phyloP scores from a whole-genome alignment of 2,888 invertebrate species.

The Ischnura elegans region DNA sequence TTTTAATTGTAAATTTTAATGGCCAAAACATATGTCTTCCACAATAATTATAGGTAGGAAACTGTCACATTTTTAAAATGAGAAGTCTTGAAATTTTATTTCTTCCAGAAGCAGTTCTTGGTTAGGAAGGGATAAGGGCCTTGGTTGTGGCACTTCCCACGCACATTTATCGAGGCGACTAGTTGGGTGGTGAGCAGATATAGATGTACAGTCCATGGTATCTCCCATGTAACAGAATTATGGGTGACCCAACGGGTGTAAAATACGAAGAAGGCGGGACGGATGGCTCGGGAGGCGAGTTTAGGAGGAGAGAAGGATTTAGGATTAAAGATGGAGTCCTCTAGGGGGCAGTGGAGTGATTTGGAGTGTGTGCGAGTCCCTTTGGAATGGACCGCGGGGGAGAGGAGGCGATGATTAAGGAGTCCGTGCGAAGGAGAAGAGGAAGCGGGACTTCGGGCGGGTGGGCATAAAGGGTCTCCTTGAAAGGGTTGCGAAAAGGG shows the following conservation, averaged over 20 bases:
- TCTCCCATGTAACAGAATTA: no score
- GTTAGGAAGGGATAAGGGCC: no score
- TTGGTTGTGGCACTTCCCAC: no score
- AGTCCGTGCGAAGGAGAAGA: background rate
- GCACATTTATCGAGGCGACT: no score
- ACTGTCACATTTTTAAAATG: no score
- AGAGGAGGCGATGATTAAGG: background rate
- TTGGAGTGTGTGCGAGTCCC: background rate
- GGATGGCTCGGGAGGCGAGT: background rate
- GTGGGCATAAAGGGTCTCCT: background rate
- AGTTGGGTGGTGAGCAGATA: no score
- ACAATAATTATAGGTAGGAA: no score
- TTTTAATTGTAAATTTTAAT: no score
- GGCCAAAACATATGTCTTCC: no score
- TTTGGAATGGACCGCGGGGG: background rate
- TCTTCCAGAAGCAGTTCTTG: no score
- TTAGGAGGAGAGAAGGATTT: background rate
- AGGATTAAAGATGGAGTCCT: background rate
- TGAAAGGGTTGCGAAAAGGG: background rate
- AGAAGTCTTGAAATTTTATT: no score
- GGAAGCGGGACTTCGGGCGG: background rate
- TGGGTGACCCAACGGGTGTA: background rate
- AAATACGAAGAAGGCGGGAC: background rate
- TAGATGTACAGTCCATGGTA: no score
- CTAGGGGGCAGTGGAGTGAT: background rate